Conservation (phyloP, 2,797 vertebrate species). For the Stomatorhinus walkeri region DNA sequence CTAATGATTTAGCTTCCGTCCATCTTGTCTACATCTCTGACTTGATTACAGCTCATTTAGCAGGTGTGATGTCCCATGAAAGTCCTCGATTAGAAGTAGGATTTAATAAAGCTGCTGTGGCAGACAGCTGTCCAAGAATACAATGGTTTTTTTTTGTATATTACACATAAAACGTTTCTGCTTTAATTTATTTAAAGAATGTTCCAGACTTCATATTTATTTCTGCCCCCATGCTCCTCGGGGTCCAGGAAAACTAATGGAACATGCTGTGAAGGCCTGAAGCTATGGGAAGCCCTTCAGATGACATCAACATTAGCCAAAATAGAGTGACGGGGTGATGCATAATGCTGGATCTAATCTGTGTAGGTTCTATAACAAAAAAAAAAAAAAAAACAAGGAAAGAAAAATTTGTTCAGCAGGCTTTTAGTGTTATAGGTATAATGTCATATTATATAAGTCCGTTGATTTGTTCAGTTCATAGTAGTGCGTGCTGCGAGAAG, state of each 20-base stretch:
- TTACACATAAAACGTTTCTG: not conserved
- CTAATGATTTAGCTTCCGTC: not conserved
- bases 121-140: not conserved
- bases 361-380: not conserved
- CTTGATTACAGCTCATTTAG: not conserved
- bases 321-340: not conserved
- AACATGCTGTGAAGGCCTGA: not conserved
- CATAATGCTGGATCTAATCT: slow-evolving; percentile 3
- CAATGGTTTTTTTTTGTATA: not conserved
- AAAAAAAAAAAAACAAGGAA: not conserved
- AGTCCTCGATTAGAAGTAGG: not conserved
- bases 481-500: not conserved
- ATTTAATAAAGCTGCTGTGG: not conserved
- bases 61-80: not conserved
- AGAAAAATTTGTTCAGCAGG: not conserved
- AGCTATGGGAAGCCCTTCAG: not conserved
- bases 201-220: slow-evolving; percentile 4
- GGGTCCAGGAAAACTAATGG: not conserved
- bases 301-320: not conserved
- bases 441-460: slow-evolving; percentile 9
- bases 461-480: slow-evolving; percentile 13
- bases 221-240: not conserved
- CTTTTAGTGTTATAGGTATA: slow-evolving; percentile 9
- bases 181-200: slow-evolving; percentile 10
- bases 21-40: not conserved